Percentiles rank a stretch among this genome's conserved stretches.
phyloP scores from a whole-genome alignment of 1,140 invertebrate genomes.

The Riptortus pedestris region DNA sequence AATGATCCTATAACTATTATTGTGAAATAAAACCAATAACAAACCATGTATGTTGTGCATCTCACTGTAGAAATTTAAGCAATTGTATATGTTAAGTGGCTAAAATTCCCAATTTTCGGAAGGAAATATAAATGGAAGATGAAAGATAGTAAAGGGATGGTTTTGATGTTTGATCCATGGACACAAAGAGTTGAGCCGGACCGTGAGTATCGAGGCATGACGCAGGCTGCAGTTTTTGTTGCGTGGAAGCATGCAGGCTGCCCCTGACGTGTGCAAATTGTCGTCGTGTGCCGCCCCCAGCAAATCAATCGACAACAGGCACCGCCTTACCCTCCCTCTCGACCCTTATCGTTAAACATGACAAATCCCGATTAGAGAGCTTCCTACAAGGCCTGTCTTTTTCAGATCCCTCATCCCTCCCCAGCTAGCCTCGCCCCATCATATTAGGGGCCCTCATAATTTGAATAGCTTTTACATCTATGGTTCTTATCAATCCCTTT shows the following conservation, averaged over 20 bases:
- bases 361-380: constrained; percentile 11
- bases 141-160: too few relatives aligned
- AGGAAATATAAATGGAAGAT: too few relatives aligned
- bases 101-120: too few relatives aligned
- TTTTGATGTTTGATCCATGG: too few relatives aligned
- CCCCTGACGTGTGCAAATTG: constrained; percentile 21
- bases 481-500: neutral
- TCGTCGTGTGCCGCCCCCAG: neutral
- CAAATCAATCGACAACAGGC: constrained; percentile 18
- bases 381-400: constrained; percentile 4
- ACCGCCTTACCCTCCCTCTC: neutral
- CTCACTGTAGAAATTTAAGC: too few relatives aligned
- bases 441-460: constrained; percentile 9
- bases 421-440: neutral
- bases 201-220: neutral
- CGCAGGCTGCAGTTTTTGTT: neutral
- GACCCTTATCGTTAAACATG: constrained; percentile 12
- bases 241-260: constrained; percentile 10
- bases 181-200: too few relatives aligned
- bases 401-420: neutral
- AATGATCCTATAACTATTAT: too few relatives aligned
- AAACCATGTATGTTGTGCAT: too few relatives aligned
- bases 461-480: neutral
- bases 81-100: too few relatives aligned
- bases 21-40: too few relatives aligned